Evolutionary conservation across 2,797 vertebrate genomes (phyloP), one percentile per base, ranked within the genome.

Genomic region (Sebastes paucispinis): DNA sequence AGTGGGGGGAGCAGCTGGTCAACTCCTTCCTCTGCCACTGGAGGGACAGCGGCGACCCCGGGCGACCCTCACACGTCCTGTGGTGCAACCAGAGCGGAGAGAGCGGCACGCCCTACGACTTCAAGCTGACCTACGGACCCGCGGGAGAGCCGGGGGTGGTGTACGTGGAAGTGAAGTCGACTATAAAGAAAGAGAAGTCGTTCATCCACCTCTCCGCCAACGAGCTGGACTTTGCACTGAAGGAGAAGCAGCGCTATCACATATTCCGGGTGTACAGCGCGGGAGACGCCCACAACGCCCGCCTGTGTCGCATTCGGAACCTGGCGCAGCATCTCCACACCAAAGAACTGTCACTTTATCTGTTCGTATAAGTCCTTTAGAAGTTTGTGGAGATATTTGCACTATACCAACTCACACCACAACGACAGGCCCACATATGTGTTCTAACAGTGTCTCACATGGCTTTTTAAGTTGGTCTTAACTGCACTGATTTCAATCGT

Each of bases 161-260:
- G 69, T 96, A 91, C 16, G 95, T 96, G 82, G 96, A 96, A 65
- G 96, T 96, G 67, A 96, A 96, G 89, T 91, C 96, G 0, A 96
- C 96, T 0, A 70, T 94, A 25, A 95, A 93, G 84, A 91, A 77
- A 1, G 95, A 96, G 32, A 93, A 87, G 79, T 86, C 95, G 1
- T 95, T 96, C 58, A 93, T 96, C 69, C 93, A 92, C 67, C 90
- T 96, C 69, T 96, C 96, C 0, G 95, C 94, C 77, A 96, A 96
- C 22, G 95, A 96, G 92, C 90, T 96, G 87, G 91, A 96, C 77
- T 92, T 96, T 43, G 95, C 96, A 0, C 92, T 96, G 80, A 94
- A 86, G 60, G 92, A 94, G 86, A 96, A 83, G 69, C 95, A 95
- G 65, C 81, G 79, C 0, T 96, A 96, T 73, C 95, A 96, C 89